phyloP scores from a whole-genome alignment of 2,113 vertebrate species.

The Chaenocephalus aceratus region DNA sequence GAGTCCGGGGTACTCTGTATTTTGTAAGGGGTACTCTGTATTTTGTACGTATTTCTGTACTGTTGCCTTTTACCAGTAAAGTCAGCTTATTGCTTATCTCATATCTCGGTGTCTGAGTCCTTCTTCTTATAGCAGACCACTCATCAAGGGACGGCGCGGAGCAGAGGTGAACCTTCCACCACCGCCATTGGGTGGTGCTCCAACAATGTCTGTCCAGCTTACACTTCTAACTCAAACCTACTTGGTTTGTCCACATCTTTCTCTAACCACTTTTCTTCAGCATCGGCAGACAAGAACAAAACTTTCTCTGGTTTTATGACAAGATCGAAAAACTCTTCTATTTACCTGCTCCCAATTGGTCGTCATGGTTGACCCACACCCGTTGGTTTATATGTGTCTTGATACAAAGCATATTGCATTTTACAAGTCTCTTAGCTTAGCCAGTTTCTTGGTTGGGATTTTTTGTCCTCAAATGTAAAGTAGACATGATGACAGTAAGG shows the following conservation, averaged over 20 bases:
- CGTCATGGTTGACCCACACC: constrained; percentile 15
- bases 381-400: constrained; percentile 25
- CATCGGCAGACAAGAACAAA: not conserved
- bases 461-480: constrained; percentile 11
- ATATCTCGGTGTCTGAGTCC: too few species aligned
- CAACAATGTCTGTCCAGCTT: not conserved
- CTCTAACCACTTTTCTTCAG: not conserved
- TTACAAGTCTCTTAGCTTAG: not conserved
- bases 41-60: too few species aligned
- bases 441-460: not conserved
- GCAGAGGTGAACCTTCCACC: too few species aligned
- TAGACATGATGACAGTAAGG: not conserved
- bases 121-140: too few species aligned
- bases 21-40: too few species aligned
- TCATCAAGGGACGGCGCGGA: too few species aligned
- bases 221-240: not conserved
- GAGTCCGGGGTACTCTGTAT: too few species aligned
- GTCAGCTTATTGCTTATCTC: too few species aligned
- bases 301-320: not conserved
- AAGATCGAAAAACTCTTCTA: not conserved
- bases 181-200: too few species aligned
- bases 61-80: too few species aligned
- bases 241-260: not conserved
- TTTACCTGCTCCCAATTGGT: constrained; percentile 6
- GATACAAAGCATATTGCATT: constrained; percentile 3